Percentiles rank a stretch among this genome's conserved stretches.
Conservation (phyloP, 2,888 invertebrate species). For the Parnassius mnemosyne region DNA sequence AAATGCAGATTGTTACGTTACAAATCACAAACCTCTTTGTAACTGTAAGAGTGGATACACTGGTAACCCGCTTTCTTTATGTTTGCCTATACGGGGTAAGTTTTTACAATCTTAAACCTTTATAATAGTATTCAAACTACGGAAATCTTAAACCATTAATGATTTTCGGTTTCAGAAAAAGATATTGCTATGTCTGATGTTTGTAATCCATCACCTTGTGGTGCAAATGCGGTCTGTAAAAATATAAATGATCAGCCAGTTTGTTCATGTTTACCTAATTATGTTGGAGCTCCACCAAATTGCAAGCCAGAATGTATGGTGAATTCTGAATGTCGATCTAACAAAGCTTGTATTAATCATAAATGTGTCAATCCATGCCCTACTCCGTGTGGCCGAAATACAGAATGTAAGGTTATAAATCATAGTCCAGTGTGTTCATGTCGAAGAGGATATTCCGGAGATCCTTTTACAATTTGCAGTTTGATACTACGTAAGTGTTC, state of each 20-base stretch:
- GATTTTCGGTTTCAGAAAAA: constrained; percentile 49
- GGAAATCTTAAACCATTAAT: not conserved
- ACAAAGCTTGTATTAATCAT: constrained; percentile 84
- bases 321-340: constrained; percentile 83
- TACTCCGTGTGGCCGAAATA: constrained; percentile 84
- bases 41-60: constrained; percentile 81
- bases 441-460: constrained; percentile 83
- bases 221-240: constrained; percentile 85
- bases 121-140: not conserved
- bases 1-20: constrained; percentile 83
- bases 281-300: constrained; percentile 83
- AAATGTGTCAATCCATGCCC: constrained; percentile 86
- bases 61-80: constrained; percentile 84
- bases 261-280: constrained; percentile 85
- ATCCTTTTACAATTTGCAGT: constrained; percentile 84
- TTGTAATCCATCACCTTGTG: constrained; percentile 88
- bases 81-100: constrained; percentile 62
- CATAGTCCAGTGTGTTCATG: constrained; percentile 88
- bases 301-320: constrained; percentile 84
- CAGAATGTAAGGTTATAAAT: constrained; percentile 85
- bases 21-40: constrained; percentile 84
- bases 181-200: constrained; percentile 72
- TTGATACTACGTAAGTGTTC: constrained; percentile 76
- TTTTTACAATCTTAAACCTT: constrained; percentile 18
- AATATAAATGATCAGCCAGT: constrained; percentile 85